Evolutionary conservation across 2,888 invertebrate genomes (phyloP), one percentile per base, ranked within the genome.

Genomic region (Ramazzottius varieornatus): DNA sequence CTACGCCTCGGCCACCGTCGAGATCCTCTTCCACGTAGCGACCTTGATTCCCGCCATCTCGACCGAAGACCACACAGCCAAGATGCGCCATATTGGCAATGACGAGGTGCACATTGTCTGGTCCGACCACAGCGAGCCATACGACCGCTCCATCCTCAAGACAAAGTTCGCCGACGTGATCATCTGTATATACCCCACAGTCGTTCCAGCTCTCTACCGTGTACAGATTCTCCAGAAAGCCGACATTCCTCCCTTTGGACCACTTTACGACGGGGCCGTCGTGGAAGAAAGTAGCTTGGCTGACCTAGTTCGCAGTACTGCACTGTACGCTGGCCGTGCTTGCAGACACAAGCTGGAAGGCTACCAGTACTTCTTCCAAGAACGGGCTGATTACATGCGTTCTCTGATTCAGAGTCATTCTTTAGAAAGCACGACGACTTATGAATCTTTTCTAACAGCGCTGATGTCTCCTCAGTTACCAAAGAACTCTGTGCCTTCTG

Each of bases 21-120:
- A 54, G 24, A 24, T 54, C n/a, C 8, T 54, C 29, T 54, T 54
- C 29, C 54, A 54, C 29, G 54, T 54, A 8, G 54, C 54, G 20
- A 54, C 54, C 20, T 8, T 8, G 54, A 24, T 54, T 13, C 4
- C 16, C 29, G 54, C 54, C 4, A 8, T 54, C 16, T 16, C 20
- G 16, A 54, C 20, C n/a, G 54, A 54, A 29, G 54, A 54, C 4
- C 54, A 54, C 29, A 54, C 54, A 13, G 8, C 54, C 20, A 54
- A 54, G 54, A 54, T 54, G 54, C 20, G 29, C 20, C 54, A 54
- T 24, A 54, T 54, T 29, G 54, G 54, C 29, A 54, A 54, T 29
- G 54, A 54, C 29, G 54, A 54, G 54, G 54, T 54, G 54, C 54
- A 54, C 16, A 54, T 54, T 29, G 54, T 54, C 54, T 54, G 54